Percentiles rank a stretch among this genome's conserved stretches.
Evolutionary conservation across 2,888 invertebrate species (phyloP).

Genomic region (Lobophora halterata): DNA sequence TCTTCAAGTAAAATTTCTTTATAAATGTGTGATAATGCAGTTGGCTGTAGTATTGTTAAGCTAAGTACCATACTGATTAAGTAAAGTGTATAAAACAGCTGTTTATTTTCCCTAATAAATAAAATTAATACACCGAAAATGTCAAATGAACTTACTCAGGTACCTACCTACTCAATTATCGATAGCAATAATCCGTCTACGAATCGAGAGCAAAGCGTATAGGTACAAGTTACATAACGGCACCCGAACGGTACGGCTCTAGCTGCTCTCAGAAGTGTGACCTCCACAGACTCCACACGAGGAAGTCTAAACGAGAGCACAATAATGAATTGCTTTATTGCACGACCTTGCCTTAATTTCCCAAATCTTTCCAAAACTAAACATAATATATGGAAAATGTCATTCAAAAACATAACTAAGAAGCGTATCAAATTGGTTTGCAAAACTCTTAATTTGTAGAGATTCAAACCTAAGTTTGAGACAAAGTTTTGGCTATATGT

Average conservation of each 20-base stretch:
- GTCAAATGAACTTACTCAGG: too few species aligned
- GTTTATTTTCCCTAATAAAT: too few species aligned
- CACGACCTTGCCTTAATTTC: slow-evolving; percentile 3
- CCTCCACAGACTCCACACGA: slow-evolving; percentile 18
- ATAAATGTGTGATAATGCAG: too few species aligned
- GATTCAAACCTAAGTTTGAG: too few species aligned
- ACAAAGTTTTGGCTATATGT: too few species aligned
- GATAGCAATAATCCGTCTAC: too few species aligned
- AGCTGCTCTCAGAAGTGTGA: slow-evolving; percentile 6
- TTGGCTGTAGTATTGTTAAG: too few species aligned
- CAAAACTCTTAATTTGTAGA: too few species aligned
- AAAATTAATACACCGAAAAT: too few species aligned
- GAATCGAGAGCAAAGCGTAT: neutral
- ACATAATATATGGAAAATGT: neutral
- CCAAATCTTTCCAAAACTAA: slow-evolving; percentile 1
- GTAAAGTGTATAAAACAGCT: too few species aligned
- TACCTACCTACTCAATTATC: neutral
- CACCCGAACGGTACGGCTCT: neutral
- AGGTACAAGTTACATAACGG: slow-evolving; percentile 3
- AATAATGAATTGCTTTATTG: slow-evolving; percentile 8
- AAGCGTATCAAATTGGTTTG: neutral
- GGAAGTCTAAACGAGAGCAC: slow-evolving; percentile 17
- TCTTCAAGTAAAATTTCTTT: too few species aligned
- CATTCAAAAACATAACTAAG: neutral
- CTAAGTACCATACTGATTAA: too few species aligned